Percentiles rank a stretch among this genome's conserved stretches.
phyloP scores from a whole-genome alignment of 2,888 invertebrate genomes.

The Melanotus villosus region DNA sequence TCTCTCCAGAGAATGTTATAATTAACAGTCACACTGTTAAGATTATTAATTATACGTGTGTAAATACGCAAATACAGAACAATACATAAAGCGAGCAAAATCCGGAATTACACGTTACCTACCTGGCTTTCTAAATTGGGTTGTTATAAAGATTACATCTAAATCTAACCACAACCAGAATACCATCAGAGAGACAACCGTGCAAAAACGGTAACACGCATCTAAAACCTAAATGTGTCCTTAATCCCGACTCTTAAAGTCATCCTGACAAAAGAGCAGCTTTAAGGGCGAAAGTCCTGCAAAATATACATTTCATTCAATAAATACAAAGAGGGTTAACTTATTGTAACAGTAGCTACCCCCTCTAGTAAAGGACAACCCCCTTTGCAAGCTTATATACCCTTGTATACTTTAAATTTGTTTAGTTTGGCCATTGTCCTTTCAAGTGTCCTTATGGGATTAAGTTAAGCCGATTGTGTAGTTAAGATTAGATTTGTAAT shows the following conservation, averaged over 20 bases:
- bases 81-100: background rate
- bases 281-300: slow-evolving; percentile 60
- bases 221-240: slow-evolving; percentile 30
- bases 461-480: slow-evolving; percentile 40
- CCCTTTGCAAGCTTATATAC: slow-evolving; percentile 62
- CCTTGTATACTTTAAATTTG: slow-evolving; percentile 62
- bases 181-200: slow-evolving; percentile 64
- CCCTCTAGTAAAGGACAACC: slow-evolving; percentile 66
- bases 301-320: slow-evolving; percentile 65
- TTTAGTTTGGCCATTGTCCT: slow-evolving; percentile 63
- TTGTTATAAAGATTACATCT: slow-evolving; percentile 52
- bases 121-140: slow-evolving; percentile 40
- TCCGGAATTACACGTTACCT: slow-evolving; percentile 22
- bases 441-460: slow-evolving; percentile 56
- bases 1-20: no score
- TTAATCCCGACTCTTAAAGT: slow-evolving; percentile 56
- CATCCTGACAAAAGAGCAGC: slow-evolving; percentile 43
- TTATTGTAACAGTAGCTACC: slow-evolving; percentile 65
- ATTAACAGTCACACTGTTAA: no score
- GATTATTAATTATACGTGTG: background rate
- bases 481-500: slow-evolving; percentile 38
- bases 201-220: slow-evolving; percentile 64
- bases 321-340: slow-evolving; percentile 65
- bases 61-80: background rate
- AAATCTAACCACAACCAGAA: slow-evolving; percentile 63